Evolutionary conservation across 2,113 vertebrate species (phyloP).

Genomic region (Ictalurus furcatus): DNA sequence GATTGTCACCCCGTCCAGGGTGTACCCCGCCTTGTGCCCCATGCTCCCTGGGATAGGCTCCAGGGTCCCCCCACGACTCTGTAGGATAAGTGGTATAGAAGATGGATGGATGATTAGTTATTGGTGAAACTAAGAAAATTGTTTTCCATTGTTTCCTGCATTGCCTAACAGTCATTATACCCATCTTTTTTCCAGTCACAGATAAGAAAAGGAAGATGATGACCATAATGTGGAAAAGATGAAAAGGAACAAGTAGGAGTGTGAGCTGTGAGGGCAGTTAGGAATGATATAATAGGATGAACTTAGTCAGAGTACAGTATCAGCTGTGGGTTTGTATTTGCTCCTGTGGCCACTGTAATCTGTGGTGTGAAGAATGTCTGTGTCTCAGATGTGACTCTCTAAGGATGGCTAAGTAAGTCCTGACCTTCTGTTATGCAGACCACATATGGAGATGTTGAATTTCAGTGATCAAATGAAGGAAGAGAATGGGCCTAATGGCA

Average conservation of each 20-base stretch:
- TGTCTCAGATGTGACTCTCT: not conserved
- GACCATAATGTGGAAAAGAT: slow-evolving; percentile 4
- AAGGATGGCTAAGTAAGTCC: not conserved
- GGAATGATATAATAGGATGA: slow-evolving; percentile 1
- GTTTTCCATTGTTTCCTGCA: not conserved
- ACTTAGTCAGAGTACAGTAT: not conserved
- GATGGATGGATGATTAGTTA: not conserved
- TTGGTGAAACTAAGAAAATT: not conserved
- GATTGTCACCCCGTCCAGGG: too few relatives aligned
- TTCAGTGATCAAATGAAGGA: not conserved
- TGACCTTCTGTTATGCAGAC: not conserved
- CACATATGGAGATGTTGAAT: not conserved
- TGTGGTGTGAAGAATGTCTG: not conserved
- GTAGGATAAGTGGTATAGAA: too few relatives aligned
- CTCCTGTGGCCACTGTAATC: not conserved
- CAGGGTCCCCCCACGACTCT: too few relatives aligned
- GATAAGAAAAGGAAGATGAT: slow-evolving; percentile 69
- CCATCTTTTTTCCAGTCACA: slow-evolving; percentile 67
- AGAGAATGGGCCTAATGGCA: slow-evolving; percentile 15
- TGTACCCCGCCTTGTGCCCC: too few relatives aligned
- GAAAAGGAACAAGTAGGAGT: not conserved
- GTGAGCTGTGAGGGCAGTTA: not conserved
- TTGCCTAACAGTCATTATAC: not conserved
- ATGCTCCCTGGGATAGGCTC: too few relatives aligned
- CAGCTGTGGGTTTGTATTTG: not conserved